Evolutionary conservation across 2,797 vertebrate genomes (phyloP), one percentile per base, ranked within the genome.

Genomic region (Malacoctenus gilli): DNA sequence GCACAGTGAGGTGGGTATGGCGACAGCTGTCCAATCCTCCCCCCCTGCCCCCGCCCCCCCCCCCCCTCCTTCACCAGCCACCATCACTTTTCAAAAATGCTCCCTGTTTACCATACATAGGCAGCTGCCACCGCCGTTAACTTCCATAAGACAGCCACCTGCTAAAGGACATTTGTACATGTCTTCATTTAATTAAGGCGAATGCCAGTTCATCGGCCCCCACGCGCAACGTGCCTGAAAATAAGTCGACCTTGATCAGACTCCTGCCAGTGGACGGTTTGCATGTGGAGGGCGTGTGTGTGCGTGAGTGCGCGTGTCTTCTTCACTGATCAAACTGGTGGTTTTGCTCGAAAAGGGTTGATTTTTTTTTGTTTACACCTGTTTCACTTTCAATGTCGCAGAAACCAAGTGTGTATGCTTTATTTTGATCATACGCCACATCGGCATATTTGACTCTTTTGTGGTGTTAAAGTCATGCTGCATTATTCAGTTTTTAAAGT

Each of bases 181-280:
- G 88, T 89, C 90, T 91, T 92, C 85, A 89, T 92, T 89, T 90
- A 91, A 93, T 93, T 92, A 93, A 91, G 87, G 89, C 85, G 86
- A 92, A 90, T 88, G 91, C 87, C 89, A 91, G 85, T 85, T 87
- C 83, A 67, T 82, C 67, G 80, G 79, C 84, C 88, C 72, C 72
- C 78, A 79, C 82, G 82, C 74, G 82, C 88, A 85, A 84, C 80
- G 82, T 85, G 89, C 90, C 85, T 85, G 82, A 89, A 82, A 87
- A 89, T 87, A 86, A 81, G 86, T 90, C 72, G 74, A 87, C 89
- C 89, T 92, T 91, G 83, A 88, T 91, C 83, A 86, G 53, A 36
- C 76, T 89, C 72, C 72, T 76, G 69, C 71, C 50, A 61, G 67
- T 60, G 72, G 74, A 69, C 51, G 34, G 11, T 72, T 52, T 53